Base-by-base conservation (phyloP, 2,113 vertebrate species). In the Xenus cinereus region DNA sequence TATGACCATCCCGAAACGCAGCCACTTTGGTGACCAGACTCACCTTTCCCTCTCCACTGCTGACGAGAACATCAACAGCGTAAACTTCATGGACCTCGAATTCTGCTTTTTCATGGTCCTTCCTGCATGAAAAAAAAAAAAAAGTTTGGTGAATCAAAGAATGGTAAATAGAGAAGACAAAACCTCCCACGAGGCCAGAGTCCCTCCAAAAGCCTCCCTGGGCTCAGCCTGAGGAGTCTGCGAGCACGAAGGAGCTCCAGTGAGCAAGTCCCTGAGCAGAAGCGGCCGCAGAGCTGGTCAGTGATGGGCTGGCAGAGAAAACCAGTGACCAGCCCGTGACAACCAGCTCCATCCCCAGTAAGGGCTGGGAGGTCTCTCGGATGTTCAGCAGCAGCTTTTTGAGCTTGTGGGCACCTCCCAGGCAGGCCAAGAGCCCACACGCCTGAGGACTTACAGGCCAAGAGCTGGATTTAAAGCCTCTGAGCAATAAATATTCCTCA, bases 21-120 rank as follows among this genome's bases (percentile, higher is more conserved):
- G 33, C n/a, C 2, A 2, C 57, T 5, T 2, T 30, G 53, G 53
- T 30, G 53, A 37, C 97, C 1, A 6, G 35, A 19, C 98, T 98
- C 78, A 99, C 99, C 99, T 99, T 99, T 33, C 99, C 99, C 94
- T 99, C 99, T 95, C 99, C 99, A 28, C 99, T 99, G 98, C 99
- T 99, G 96, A 99, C 97, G 0, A 99, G 99, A 95, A 99, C 99
- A 74, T 99, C 99, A 37, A 99, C 99, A 54, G 99, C 99, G 43
- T 99, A 99, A 37, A 99, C 99, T 97, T 99, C 99, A 63, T 99
- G 99, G 71, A 99, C 99, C 96, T 99, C 99, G 94, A 99, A 99
- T 88, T 99, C 99, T 9, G 99, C 99, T 93, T 99, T 99, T 98
- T 99, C 99, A 12, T 99, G 99, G 98, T 99, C 99, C 98, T 99